phyloP scores from a whole-genome alignment of 1,140 invertebrate species.

The Heliconius hewitsoni region DNA sequence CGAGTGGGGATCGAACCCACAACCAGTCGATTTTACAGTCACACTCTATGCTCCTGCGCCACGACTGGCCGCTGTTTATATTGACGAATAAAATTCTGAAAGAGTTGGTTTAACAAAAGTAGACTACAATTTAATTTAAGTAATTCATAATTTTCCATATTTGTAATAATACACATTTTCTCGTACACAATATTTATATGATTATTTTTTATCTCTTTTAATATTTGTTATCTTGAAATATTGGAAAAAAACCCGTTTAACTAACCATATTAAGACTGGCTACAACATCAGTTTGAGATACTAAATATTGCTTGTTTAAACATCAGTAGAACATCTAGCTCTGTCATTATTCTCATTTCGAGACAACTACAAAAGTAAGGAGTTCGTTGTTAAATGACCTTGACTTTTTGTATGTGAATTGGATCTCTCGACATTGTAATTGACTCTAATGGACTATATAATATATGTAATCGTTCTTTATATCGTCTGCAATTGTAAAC shows the following conservation, averaged over 20 bases:
- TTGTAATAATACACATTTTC: too few relatives aligned
- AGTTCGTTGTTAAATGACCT: background rate
- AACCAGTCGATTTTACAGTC: too few relatives aligned
- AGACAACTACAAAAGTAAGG: conserved; percentile 1
- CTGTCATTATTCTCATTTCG: background rate
- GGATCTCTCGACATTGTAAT: background rate
- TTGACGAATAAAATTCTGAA: too few relatives aligned
- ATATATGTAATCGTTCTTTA: background rate
- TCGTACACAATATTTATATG: too few relatives aligned
- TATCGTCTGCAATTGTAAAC: background rate
- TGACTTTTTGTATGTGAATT: conserved; percentile 9
- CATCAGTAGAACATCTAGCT: background rate
- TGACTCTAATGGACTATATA: conserved; percentile 6
- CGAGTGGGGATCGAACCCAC: too few relatives aligned
- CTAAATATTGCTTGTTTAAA: background rate
- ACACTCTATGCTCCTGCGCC: too few relatives aligned
- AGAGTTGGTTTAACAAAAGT: too few relatives aligned
- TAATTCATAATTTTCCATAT: too few relatives aligned
- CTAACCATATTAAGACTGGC: background rate
- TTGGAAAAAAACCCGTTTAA: background rate
- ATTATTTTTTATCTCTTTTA: too few relatives aligned
- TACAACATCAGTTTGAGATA: background rate
- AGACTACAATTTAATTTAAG: too few relatives aligned
- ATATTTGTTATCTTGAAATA: too few relatives aligned
- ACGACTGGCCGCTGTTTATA: too few relatives aligned